Conservation (phyloP, 2,888 invertebrate species). For the Eupithecia pulchellata region DNA sequence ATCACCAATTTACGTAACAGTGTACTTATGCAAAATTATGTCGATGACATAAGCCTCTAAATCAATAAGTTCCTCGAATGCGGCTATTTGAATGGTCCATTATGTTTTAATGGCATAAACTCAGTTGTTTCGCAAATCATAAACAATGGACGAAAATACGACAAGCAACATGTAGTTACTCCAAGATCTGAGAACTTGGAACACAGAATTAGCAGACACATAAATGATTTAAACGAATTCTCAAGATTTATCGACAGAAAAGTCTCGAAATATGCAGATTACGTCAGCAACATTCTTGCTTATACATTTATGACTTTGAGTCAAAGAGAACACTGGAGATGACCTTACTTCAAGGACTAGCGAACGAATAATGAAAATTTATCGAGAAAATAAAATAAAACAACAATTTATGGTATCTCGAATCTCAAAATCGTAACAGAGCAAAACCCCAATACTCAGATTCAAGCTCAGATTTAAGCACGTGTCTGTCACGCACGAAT, state of each 20-base stretch:
- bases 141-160: conserved; percentile 40
- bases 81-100: conserved; percentile 22
- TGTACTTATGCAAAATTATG: background rate
- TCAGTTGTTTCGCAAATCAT: conserved; percentile 20
- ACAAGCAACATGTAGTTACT: background rate
- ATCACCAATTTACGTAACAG: background rate
- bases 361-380: background rate
- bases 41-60: background rate
- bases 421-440: background rate
- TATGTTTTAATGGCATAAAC: conserved; percentile 23
- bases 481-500: too few species aligned
- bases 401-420: background rate
- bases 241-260: conserved; percentile 13
- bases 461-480: too few species aligned
- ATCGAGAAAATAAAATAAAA: background rate
- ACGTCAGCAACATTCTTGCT: conserved; percentile 54
- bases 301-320: conserved; percentile 29
- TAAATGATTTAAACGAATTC: conserved; percentile 19
- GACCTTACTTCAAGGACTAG: conserved; percentile 3
- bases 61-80: background rate
- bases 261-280: conserved; percentile 18
- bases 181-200: conserved; percentile 3
- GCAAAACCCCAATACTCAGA: too few species aligned
- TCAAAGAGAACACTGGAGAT: conserved; percentile 1
- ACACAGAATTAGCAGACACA: conserved; percentile 24